Base-by-base conservation (phyloP, 2,888 invertebrate genomes). In the Aleiodes alternator region DNA sequence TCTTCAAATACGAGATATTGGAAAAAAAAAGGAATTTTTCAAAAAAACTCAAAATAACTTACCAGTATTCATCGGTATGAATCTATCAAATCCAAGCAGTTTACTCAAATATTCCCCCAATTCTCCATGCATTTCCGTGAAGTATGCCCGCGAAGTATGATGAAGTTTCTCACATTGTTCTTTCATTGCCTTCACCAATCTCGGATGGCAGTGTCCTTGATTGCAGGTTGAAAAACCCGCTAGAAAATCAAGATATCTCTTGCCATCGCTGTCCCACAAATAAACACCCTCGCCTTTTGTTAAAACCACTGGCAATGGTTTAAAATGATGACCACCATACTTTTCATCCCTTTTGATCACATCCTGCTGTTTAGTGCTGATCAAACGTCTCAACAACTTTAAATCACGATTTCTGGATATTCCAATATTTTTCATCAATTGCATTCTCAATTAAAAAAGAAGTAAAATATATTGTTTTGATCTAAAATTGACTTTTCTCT, bases 61-160 rank as follows among this genome's bases (percentile, higher is more conserved):
- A 92, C 92, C 96, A 81, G 95, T 95, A 86, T 96, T 96, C 95
- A 96, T 96, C 0, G 95, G 95, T 23, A 96, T 89, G 43, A 96
- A 93, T 90, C 94, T 94, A 81, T 96, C 95, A 80, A 91, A 96
- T 6, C 94, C 93, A 83, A 96, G 94, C 5, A 95, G 88, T 80
- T 92, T 92, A 0, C 94, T 94, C 69, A 95, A 90, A 84, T 92
- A 94, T 87, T 96, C 93, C 68, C 93, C 94, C 85, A 94, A 94
- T 84, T 95, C 94, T 34, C 95, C 95, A 16, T 96, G 91, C 0
- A 92, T 91, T 82, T 94, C 92, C 61, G 93, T 93, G 88, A 94
- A 95, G 89, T 95, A 96, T 0, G 96, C 96, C 76, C 95, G 90
- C 0, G 96, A 96, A 0, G 95, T 94, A 78, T 96, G 92, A 14